phyloP scores from a whole-genome alignment of 2,113 vertebrate genomes.

The Eulemur rufifrons region DNA sequence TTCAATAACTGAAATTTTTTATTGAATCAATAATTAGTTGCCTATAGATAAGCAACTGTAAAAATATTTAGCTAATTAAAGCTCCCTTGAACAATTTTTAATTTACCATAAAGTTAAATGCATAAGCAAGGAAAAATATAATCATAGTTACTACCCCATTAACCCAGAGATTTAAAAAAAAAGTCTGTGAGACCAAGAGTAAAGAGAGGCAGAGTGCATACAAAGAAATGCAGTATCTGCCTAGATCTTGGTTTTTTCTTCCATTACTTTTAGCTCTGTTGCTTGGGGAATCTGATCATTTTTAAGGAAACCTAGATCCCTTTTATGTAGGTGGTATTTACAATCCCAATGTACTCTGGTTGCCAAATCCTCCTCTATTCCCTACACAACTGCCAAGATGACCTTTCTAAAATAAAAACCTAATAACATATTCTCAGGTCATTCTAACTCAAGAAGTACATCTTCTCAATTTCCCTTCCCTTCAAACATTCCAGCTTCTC shows the following conservation, averaged over 20 bases:
- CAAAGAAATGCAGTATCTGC: background rate
- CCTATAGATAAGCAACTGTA: background rate
- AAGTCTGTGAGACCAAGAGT: background rate
- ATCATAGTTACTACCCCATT: background rate
- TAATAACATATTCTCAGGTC: background rate
- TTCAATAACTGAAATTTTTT: background rate
- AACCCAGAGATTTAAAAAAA: background rate
- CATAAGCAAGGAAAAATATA: background rate
- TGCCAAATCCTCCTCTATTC: background rate
- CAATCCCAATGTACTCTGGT: background rate
- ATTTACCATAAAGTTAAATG: constrained; percentile 13
- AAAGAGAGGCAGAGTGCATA: background rate
- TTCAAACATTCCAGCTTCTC: background rate
- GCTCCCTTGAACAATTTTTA: background rate
- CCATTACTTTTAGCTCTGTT: background rate
- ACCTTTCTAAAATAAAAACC: background rate
- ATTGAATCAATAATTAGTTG: background rate
- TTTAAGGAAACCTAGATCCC: background rate
- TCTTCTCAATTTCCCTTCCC: too few relatives aligned
- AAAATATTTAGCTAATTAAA: constrained; percentile 34
- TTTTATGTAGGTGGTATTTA: background rate
- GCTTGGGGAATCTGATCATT: background rate
- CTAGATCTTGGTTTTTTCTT: background rate
- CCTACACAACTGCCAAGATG: background rate
- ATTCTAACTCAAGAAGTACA: background rate